Evolutionary conservation across 1,140 invertebrate genomes (phyloP), one percentile per base, ranked within the genome.

Genomic region (Drosophila setifemur): DNA sequence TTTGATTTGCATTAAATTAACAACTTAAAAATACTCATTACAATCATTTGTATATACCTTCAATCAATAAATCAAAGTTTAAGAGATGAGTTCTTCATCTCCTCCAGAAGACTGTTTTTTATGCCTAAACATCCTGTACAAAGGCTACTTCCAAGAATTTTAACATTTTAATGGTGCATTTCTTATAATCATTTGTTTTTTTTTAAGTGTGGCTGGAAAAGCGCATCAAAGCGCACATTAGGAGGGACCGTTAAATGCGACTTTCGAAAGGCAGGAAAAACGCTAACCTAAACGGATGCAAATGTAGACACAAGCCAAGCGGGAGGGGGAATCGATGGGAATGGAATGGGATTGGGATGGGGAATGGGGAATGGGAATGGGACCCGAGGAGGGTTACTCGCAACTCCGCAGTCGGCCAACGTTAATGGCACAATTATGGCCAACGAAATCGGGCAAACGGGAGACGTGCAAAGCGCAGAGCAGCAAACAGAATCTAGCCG

Each of bases 361-460:
- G 1, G 4, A 3, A 7, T 14, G 23, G n/a, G 4, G 7, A n/a
- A 18, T 4, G 12, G 25, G 6, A 21, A 8, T 9, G 19, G 26
- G 28, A 16, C 31, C n/a, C n/a, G n/a, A 16, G 64, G 31, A 4
- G 7, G 33, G n/a, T n/a, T n/a, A n/a, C n/a, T n/a, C n/a, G n/a
- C 4, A 7, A 7, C 45, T 33, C 43, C 28, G 31, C 63, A 67
- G 61, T 67, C 39, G 63, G 70, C 76, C 50, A 58, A 81, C 57
- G 57, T 81, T 85, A 85, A 85, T 85, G 79, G 79, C 79, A 85
- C 79, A 85, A 85, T 85, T 85, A 85, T 86, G 43, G 79, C 79
- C 47, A 75, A 67, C 63, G 58, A 83, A 85, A 78, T 85, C 78
- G 68, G 74, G 68, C 54, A 70, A 86, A 83, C 78, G 77, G 73